A percentile compares a stretch with the other conserved stretches of the same genome.
Evolutionary conservation across 2,113 vertebrate genomes (phyloP).

Genomic region (Apteryx mantelli): DNA sequence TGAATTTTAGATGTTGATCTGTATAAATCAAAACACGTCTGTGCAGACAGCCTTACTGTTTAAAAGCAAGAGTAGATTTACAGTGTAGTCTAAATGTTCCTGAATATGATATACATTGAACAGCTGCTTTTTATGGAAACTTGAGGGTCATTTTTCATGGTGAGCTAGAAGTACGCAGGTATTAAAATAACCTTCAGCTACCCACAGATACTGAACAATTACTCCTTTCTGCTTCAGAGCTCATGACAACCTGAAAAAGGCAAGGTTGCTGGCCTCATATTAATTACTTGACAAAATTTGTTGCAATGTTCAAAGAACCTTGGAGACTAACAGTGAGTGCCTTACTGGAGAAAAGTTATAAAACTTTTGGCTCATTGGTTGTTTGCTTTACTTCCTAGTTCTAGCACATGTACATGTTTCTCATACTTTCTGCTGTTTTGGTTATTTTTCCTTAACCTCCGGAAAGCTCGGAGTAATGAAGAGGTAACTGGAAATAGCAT

Average conservation of each 20-base stretch:
- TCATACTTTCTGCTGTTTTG: background rate
- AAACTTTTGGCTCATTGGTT: background rate
- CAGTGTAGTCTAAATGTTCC: background rate
- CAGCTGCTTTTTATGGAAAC: slow-evolving; percentile 42
- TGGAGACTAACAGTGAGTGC: background rate
- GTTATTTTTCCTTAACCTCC: background rate
- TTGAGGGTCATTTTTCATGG: background rate
- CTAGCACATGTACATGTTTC: background rate
- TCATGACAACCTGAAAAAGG: background rate
- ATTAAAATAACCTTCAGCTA: slow-evolving; percentile 54
- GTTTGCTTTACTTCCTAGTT: background rate
- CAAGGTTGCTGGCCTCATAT: background rate
- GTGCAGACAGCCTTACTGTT: background rate
- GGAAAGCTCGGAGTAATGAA: background rate
- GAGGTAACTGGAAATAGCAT: background rate
- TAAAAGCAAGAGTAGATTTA: slow-evolving; percentile 15
- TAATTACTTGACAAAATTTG: slow-evolving; percentile 10
- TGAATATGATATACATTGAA: background rate
- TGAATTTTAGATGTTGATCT: background rate
- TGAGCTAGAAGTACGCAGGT: background rate
- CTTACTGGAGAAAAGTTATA: background rate
- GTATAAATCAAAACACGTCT: slow-evolving; percentile 19
- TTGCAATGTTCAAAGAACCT: background rate
- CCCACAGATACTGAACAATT: background rate
- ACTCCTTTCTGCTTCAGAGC: slow-evolving; percentile 30